phyloP scores from a whole-genome alignment of 2,888 invertebrate genomes.

The Entomobrya multifasciata region DNA sequence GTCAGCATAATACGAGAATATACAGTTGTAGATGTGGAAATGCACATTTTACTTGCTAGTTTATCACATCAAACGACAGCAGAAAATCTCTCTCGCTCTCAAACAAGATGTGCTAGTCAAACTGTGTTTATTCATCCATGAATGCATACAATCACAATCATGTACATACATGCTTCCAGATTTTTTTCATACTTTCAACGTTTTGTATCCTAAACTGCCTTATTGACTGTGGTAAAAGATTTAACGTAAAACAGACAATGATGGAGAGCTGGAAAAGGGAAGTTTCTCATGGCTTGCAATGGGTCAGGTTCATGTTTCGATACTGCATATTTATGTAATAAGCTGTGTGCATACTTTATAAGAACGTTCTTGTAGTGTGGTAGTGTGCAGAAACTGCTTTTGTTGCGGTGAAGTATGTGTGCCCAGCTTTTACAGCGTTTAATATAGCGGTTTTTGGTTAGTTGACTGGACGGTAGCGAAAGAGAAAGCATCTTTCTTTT shows the following conservation, averaged over 20 bases:
- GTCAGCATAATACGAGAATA: conserved; percentile 30
- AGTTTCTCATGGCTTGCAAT: not conserved
- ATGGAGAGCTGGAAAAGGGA: not conserved
- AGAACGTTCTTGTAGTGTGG: no score
- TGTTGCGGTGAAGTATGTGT: not conserved
- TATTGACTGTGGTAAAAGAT: conserved; percentile 8
- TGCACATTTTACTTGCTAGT: conserved; percentile 68
- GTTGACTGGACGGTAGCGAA: not conserved
- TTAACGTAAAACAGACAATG: not conserved
- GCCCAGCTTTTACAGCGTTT: conserved; percentile 14
- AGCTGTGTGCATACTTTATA: not conserved
- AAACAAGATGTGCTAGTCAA: conserved; percentile 60
- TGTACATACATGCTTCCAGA: conserved; percentile 49
- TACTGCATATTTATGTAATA: not conserved
- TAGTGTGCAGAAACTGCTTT: conserved; percentile 6
- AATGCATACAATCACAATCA: conserved; percentile 68
- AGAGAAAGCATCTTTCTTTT: conserved; percentile 46
- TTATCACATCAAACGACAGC: conserved; percentile 61
- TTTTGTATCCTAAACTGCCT: not conserved
- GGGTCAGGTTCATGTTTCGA: conserved; percentile 51
- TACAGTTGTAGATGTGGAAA: conserved; percentile 55
- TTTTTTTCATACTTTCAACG: conserved; percentile 28
- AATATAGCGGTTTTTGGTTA: conserved; percentile 2
- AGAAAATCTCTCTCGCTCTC: conserved; percentile 42
- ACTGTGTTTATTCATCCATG: conserved; percentile 65